These are phyloP conservation scores for Lepus oiostolus DNA, from an alignment of 2,797 vertebrate species.

Conservation along the genomic window DNA sequence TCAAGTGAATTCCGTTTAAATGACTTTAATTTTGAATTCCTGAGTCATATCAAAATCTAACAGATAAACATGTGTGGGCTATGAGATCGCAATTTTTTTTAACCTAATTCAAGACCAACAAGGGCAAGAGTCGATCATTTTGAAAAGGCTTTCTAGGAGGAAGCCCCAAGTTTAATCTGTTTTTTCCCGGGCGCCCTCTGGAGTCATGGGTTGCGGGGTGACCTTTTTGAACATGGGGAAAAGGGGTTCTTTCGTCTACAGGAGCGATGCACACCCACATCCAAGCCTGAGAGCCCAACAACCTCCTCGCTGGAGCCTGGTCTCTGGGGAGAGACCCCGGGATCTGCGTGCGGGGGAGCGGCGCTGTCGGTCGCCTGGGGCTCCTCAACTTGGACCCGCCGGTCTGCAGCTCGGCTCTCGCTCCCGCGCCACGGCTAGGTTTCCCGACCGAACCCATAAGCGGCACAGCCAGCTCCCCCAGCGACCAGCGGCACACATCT, in stretches of 20 bases:
- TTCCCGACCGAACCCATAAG: neutral
- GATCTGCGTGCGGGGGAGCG: fast-evolving
- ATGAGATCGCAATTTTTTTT: neutral
- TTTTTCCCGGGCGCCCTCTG: neutral
- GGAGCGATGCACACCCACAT: neutral
- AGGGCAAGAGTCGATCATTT: neutral
- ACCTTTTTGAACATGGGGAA: neutral
- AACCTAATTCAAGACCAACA: neutral
- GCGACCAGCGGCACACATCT: neutral
- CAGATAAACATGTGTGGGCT: neutral
- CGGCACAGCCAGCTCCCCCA: fast-evolving
- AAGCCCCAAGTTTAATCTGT: neutral
- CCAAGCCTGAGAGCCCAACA: neutral
- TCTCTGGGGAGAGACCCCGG: neutral
- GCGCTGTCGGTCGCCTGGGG: neutral
- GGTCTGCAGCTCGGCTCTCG: fast-evolving
- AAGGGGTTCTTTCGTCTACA: neutral
- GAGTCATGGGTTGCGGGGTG: neutral
- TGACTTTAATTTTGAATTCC: neutral
- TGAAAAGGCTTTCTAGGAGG: neutral
- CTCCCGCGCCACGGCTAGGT: neutral
- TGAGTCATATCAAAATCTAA: neutral
- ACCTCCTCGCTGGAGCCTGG: neutral
- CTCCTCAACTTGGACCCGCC: neutral
- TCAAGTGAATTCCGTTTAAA: constrained; percentile 20